Evolutionary conservation across 2,797 vertebrate species (phyloP).

Genomic region (Notolabrus celidotus): DNA sequence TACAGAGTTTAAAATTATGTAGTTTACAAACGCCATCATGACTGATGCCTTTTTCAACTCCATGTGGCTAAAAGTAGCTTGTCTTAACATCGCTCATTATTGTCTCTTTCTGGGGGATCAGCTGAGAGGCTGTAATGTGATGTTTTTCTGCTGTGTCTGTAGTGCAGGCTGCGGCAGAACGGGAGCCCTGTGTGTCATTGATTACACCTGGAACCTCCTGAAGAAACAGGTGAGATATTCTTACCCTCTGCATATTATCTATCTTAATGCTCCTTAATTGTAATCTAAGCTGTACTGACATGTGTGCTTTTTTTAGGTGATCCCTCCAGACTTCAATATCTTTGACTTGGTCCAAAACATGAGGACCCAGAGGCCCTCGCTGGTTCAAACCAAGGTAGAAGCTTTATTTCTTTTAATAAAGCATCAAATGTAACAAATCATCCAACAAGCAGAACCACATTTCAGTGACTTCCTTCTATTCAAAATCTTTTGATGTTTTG

Average conservation of each 20-base stretch:
- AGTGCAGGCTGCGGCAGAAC: slow-evolving; percentile 98
- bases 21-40: neutral
- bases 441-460: slow-evolving; percentile 34
- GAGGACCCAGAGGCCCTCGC: slow-evolving; percentile 93
- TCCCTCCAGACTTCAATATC: slow-evolving; percentile 91
- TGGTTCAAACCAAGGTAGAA: slow-evolving; percentile 97
- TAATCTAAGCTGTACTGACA: neutral
- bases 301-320: slow-evolving; percentile 84
- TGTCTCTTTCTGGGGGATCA: too few species aligned
- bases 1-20: neutral
- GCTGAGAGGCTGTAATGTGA: neutral
- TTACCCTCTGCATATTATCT: neutral
- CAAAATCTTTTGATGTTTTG: slow-evolving; percentile 16
- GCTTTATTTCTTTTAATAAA: neutral
- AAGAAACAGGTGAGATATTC: slow-evolving; percentile 88
- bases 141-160: slow-evolving; percentile 24
- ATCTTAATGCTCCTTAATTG: neutral
- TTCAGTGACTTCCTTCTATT: slow-evolving; percentile 15
- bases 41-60: neutral
- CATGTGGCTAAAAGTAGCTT: neutral
- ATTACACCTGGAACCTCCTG: slow-evolving; percentile 94
- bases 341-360: slow-evolving; percentile 92
- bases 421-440: neutral
- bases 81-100: too few species aligned
- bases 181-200: slow-evolving; percentile 93